phyloP scores from a whole-genome alignment of 2,113 vertebrate species.

The Thomomys bottae region DNA sequence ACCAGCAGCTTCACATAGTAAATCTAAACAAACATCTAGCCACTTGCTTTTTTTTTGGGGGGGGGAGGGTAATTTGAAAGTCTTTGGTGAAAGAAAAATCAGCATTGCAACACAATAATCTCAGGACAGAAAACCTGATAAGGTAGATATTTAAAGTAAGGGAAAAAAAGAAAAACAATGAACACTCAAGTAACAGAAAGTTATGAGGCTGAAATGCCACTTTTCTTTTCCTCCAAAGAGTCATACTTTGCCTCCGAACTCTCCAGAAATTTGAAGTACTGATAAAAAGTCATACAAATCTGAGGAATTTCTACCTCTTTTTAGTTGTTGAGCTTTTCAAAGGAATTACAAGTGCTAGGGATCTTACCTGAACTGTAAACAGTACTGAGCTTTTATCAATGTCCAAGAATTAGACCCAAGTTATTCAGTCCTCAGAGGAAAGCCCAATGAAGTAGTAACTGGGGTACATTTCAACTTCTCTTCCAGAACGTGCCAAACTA shows the following conservation, averaged over 20 bases:
- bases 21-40: too few species aligned
- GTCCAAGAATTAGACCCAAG: background rate
- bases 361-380: background rate
- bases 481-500: background rate
- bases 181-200: background rate
- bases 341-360: background rate
- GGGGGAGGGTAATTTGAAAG: background rate
- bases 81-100: background rate
- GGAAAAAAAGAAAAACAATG: background rate
- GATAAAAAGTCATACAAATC: slow-evolving; percentile 32
- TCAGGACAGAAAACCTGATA: background rate
- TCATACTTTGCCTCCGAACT: slow-evolving; percentile 19
- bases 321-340: slow-evolving; percentile 17
- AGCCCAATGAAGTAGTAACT: background rate
- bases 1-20: background rate
- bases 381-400: background rate
- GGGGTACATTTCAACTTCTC: background rate
- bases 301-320: background rate
- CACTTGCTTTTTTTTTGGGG: too few species aligned
- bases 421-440: background rate
- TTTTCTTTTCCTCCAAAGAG: background rate
- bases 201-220: background rate
- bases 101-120: background rate
- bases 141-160: background rate
- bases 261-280: background rate